These are phyloP conservation scores for Psettodes erumei DNA, from an alignment of 2,113 vertebrate species.

Conservation along the genomic window DNA sequence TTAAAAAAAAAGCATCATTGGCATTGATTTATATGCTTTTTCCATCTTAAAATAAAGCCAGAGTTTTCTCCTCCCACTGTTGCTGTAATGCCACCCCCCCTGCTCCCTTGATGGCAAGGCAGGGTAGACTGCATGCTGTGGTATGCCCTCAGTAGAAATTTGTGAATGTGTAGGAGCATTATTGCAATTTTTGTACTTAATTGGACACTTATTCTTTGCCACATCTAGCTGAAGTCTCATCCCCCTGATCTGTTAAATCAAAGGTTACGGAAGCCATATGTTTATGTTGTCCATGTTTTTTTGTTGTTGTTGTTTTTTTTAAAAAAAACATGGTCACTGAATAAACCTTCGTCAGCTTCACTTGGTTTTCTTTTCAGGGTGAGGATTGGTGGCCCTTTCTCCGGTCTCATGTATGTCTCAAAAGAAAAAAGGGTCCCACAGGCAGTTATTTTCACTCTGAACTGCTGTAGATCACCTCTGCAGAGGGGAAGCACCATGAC, in stretches of 20 bases:
- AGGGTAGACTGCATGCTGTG: constrained; percentile 81
- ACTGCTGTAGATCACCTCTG: constrained; percentile 34
- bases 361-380: constrained; percentile 40
- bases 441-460: constrained; percentile 16
- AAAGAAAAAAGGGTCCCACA: constrained; percentile 14
- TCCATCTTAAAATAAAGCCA: constrained; percentile 21
- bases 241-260: constrained; percentile 20
- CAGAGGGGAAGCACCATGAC: constrained; percentile 50
- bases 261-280: constrained; percentile 68
- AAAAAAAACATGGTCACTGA: constrained; percentile 18
- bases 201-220: constrained; percentile 66
- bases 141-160: constrained; percentile 79
- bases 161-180: constrained; percentile 79
- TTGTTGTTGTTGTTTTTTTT: neutral
- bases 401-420: constrained; percentile 8
- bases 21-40: constrained; percentile 18
- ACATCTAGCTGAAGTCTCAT: constrained; percentile 66
- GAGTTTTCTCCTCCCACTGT: constrained; percentile 78
- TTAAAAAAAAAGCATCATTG: constrained; percentile 18
- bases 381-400: constrained; percentile 42
- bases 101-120: constrained; percentile 69
- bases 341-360: constrained; percentile 22
- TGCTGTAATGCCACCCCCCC: constrained; percentile 68
- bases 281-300: constrained; percentile 41
- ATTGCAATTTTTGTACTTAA: constrained; percentile 75